Evolutionary conservation across 2,113 vertebrate species (phyloP).

Genomic region (Ceratotherium simum): DNA sequence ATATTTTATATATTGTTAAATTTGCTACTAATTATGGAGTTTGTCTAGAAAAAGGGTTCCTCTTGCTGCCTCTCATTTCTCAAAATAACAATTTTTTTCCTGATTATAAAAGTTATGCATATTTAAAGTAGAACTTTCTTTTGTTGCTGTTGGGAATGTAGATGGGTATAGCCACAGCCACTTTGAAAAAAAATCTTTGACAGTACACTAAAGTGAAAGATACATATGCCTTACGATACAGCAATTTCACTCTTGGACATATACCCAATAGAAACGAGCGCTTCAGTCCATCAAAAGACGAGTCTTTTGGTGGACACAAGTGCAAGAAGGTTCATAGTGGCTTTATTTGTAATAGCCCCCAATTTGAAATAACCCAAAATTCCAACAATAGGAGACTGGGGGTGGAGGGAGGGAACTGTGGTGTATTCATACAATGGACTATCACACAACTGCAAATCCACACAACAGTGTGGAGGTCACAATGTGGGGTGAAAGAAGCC

Average conservation of each 20-base stretch:
- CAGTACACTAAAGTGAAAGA: not conserved
- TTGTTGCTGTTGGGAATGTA: not conserved
- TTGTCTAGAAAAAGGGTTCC: not conserved
- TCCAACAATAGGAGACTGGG: not conserved
- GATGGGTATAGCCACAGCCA: not conserved
- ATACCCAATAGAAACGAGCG: not conserved
- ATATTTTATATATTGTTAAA: not conserved
- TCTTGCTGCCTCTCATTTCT: constrained; percentile 28
- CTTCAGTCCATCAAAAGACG: not conserved
- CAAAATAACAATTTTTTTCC: not conserved
- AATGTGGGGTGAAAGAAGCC: not conserved
- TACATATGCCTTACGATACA: not conserved
- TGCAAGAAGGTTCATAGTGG: not conserved
- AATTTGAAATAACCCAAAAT: not conserved
- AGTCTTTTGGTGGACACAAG: not conserved
- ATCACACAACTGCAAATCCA: not conserved
- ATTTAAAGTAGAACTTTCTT: not conserved
- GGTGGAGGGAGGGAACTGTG: no score
- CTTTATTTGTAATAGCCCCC: not conserved
- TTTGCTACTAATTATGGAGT: not conserved
- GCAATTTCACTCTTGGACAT: not conserved
- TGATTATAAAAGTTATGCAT: not conserved
- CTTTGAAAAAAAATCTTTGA: not conserved
- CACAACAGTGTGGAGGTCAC: not conserved
- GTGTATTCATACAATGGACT: not conserved